These are phyloP conservation scores for Monomorium pharaonis DNA, from an alignment of 1,140 invertebrate genomes.

Conservation along the genomic window DNA sequence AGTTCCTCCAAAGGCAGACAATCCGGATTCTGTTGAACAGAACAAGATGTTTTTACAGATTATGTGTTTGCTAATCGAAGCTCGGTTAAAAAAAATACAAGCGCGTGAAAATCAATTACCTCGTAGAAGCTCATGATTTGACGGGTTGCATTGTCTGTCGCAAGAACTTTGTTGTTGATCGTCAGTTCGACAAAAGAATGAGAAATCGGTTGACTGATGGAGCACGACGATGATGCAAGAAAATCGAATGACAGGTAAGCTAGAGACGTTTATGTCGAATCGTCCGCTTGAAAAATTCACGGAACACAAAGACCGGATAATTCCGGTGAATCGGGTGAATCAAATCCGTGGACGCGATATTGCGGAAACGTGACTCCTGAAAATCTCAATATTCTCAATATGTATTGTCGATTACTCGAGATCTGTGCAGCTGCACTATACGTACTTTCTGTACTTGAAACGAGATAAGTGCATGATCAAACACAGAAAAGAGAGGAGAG, in stretches of 20 bases:
- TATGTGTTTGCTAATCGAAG: not conserved
- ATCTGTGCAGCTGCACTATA: not conserved
- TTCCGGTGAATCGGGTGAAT: not conserved
- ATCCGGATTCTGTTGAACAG: conserved; percentile 77
- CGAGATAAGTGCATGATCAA: too few species aligned
- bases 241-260: not conserved
- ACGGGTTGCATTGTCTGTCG: conserved; percentile 46
- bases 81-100: not conserved
- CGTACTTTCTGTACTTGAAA: not conserved
- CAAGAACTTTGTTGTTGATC: conserved; percentile 1
- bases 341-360: too few species aligned
- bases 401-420: not conserved
- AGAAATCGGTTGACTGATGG: not conserved
- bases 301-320: not conserved
- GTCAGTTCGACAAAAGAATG: not conserved
- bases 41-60: not conserved
- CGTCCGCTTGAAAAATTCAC: not conserved
- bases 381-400: not conserved
- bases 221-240: not conserved
- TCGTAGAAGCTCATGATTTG: conserved; percentile 59
- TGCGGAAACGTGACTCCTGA: too few species aligned
- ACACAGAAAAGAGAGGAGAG: too few species aligned
- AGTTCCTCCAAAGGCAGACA: conserved; percentile 75
- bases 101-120: conserved; percentile 45
- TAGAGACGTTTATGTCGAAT: not conserved